A percentile compares a stretch with the other conserved stretches of the same genome.
Conservation (phyloP, 1,140 invertebrate species). For the Trichomalopsis sarcophagae region DNA sequence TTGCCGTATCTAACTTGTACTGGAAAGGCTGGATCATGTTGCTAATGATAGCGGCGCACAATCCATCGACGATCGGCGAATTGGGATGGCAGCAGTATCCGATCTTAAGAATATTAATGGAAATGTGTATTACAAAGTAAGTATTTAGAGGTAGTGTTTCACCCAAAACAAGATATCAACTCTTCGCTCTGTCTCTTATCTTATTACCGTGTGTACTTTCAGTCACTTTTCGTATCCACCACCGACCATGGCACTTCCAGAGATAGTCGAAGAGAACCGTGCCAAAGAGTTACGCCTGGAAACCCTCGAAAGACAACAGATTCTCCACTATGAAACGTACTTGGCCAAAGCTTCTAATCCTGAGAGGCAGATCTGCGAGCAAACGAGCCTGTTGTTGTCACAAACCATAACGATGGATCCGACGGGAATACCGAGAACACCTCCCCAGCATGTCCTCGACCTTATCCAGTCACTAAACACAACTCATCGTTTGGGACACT, state of each 20-base stretch:
- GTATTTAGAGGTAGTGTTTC: conserved; percentile 55
- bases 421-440: conserved; percentile 85
- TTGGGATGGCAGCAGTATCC: conserved; percentile 93
- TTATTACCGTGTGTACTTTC: conserved; percentile 30
- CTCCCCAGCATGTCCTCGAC: conserved; percentile 86
- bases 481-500: conserved; percentile 88
- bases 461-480: conserved; percentile 88
- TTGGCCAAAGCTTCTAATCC: conserved; percentile 89
- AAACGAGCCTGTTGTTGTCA: conserved; percentile 89
- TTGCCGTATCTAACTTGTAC: conserved; percentile 93
- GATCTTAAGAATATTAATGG: conserved; percentile 93
- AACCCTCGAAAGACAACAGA: conserved; percentile 86
- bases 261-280: conserved; percentile 79
- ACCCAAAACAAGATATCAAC: too few species aligned
- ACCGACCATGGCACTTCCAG: conserved; percentile 79
- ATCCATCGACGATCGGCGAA: conserved; percentile 90
- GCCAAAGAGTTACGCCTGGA: conserved; percentile 82
- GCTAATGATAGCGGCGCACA: conserved; percentile 92
- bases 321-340: conserved; percentile 95
- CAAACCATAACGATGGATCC: conserved; percentile 89
- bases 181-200: neutral
- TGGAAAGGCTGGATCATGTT: conserved; percentile 97
- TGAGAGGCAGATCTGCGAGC: conserved; percentile 91
- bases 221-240: conserved; percentile 86
- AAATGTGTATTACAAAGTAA: conserved; percentile 97